phyloP scores from a whole-genome alignment of 2,888 invertebrate genomes.

The Galerucella pusilla region DNA sequence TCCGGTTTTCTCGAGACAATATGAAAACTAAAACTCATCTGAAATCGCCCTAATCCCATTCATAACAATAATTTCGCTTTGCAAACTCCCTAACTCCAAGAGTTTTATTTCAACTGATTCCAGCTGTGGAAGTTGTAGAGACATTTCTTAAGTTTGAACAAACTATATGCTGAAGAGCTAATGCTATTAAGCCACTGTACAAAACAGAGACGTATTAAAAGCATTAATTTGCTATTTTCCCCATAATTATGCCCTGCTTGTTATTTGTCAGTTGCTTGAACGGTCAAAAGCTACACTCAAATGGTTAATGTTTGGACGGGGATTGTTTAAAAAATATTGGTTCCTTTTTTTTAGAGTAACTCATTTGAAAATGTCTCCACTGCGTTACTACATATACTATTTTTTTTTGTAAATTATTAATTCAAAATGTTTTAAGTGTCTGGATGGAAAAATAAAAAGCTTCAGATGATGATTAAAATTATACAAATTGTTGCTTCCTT shows the following conservation, averaged over 20 bases:
- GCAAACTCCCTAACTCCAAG: conserved; percentile 26
- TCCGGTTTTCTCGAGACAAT: conserved; percentile 22
- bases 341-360: too few species aligned
- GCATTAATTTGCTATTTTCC: background rate
- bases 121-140: conserved; percentile 38
- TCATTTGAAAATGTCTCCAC: too few species aligned
- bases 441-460: background rate
- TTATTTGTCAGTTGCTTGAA: too few species aligned
- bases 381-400: too few species aligned
- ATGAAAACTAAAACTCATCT: conserved; percentile 34
- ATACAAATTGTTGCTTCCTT: background rate
- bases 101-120: conserved; percentile 39
- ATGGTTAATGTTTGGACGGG: too few species aligned
- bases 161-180: conserved; percentile 28
- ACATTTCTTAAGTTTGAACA: conserved; percentile 26
- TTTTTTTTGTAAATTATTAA: background rate
- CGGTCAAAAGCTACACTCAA: too few species aligned
- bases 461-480: background rate
- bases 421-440: background rate
- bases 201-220: background rate
- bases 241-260: too few species aligned
- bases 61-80: conserved; percentile 34
- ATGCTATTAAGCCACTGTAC: conserved; percentile 15
- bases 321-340: too few species aligned
- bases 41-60: conserved; percentile 36